phyloP scores from a whole-genome alignment of 1,140 invertebrate species.

The Lethrus apterus region DNA sequence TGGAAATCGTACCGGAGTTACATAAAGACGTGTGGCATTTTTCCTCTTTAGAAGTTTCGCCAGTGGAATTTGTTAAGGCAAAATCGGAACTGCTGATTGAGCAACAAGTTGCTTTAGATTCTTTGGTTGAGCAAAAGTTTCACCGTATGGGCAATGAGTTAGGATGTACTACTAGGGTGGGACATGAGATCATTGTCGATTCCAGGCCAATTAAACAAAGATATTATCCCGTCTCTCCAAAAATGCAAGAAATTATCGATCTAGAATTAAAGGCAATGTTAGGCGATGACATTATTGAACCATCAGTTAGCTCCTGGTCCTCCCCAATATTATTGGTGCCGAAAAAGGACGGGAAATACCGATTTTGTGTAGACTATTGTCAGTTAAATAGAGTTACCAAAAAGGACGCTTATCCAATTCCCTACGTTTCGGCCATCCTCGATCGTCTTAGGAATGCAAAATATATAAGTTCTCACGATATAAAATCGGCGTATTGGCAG shows the following conservation, averaged over 20 bases:
- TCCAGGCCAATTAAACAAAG: too few relatives aligned
- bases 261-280: constrained; percentile 22
- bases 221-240: constrained; percentile 4
- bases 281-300: too few relatives aligned
- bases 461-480: constrained; percentile 23
- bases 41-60: not conserved
- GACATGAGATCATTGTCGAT: too few relatives aligned
- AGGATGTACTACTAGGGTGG: not conserved
- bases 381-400: too few relatives aligned
- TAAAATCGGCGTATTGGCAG: not conserved
- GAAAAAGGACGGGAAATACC: too few relatives aligned
- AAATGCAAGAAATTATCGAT: constrained; percentile 11
- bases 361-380: too few relatives aligned
- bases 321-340: too few relatives aligned
- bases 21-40: too few relatives aligned
- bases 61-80: not conserved
- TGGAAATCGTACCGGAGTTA: not conserved
- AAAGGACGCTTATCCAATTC: constrained; percentile 34
- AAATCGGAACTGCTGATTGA: not conserved
- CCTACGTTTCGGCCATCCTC: constrained; percentile 13
- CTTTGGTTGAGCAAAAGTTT: not conserved
- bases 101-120: not conserved
- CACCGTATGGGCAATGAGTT: not conserved
- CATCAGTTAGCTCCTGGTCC: too few relatives aligned
- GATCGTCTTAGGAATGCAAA: constrained; percentile 16